A percentile compares a stretch with the other conserved stretches of the same genome.
Conservation (phyloP, 2,888 invertebrate genomes). For the Patella caerulea region DNA sequence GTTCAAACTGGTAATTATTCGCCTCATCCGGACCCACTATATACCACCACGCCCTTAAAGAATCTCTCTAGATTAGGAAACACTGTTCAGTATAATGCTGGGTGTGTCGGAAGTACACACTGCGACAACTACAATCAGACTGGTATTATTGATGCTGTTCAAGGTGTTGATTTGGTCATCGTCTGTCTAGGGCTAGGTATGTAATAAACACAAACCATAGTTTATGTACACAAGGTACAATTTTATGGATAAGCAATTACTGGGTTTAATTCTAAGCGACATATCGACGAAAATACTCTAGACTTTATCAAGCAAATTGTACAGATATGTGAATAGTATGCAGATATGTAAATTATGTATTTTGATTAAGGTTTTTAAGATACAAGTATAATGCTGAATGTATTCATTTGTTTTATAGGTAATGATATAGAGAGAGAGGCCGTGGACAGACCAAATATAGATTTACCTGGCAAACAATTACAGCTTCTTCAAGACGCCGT, state of each 20-base stretch:
- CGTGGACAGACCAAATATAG: neutral
- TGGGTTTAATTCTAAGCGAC: no score
- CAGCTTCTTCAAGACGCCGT: neutral
- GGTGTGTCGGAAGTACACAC: conserved; percentile 46
- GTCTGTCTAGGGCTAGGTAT: conserved; percentile 62
- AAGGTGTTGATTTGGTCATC: conserved; percentile 47
- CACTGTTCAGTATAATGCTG: conserved; percentile 44
- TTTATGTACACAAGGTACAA: neutral
- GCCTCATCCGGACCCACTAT: conserved; percentile 44
- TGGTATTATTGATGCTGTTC: conserved; percentile 43
- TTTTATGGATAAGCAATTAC: no score
- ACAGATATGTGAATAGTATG: no score
- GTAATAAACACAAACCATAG: neutral
- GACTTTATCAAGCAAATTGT: no score
- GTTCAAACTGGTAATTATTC: conserved; percentile 62
- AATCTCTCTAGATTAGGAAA: conserved; percentile 44
- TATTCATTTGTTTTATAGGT: conserved; percentile 27
- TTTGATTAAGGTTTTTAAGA: no score
- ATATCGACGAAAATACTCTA: no score
- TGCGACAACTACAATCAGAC: conserved; percentile 48
- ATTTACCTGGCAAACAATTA: neutral
- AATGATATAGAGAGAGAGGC: neutral
- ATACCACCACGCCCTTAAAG: conserved; percentile 49
- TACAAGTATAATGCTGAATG: no score
- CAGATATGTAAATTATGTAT: no score